Evolutionary conservation across 2,797 vertebrate species (phyloP).

Genomic region (Leucoraja ocellata): DNA sequence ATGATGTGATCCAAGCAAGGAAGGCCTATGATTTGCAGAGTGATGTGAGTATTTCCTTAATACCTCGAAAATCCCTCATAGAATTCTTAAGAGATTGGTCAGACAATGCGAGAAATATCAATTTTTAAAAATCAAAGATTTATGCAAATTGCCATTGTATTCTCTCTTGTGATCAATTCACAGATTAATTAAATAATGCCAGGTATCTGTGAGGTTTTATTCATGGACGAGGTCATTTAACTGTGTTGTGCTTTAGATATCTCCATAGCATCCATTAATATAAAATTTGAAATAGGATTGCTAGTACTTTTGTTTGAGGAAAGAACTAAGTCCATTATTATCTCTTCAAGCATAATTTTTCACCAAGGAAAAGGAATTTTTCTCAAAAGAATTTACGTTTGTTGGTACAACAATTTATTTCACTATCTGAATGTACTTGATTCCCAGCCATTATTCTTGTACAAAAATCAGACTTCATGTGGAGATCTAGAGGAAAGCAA

Average conservation of each 20-base stretch:
- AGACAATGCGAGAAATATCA: background rate
- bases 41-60: slow-evolving; percentile 15
- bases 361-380: background rate
- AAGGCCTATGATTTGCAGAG: slow-evolving; percentile 39
- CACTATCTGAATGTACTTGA: background rate
- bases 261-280: background rate
- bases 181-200: background rate
- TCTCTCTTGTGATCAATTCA: background rate
- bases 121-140: background rate
- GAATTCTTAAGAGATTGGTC: background rate
- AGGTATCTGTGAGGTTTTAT: background rate
- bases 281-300: background rate
- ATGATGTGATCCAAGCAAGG: slow-evolving; percentile 39
- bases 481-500: background rate
- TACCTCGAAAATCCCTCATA: background rate
- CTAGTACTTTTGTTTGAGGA: background rate
- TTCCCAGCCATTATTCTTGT: background rate
- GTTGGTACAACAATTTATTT: background rate
- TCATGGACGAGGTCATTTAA: background rate
- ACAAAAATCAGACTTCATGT: background rate
- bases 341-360: background rate
- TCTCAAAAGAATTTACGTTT: background rate
- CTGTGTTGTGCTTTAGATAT: background rate
- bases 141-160: background rate
- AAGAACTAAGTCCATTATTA: background rate